Evolutionary conservation across 2,113 vertebrate genomes (phyloP).

Genomic region (Planiliza haematocheilus): DNA sequence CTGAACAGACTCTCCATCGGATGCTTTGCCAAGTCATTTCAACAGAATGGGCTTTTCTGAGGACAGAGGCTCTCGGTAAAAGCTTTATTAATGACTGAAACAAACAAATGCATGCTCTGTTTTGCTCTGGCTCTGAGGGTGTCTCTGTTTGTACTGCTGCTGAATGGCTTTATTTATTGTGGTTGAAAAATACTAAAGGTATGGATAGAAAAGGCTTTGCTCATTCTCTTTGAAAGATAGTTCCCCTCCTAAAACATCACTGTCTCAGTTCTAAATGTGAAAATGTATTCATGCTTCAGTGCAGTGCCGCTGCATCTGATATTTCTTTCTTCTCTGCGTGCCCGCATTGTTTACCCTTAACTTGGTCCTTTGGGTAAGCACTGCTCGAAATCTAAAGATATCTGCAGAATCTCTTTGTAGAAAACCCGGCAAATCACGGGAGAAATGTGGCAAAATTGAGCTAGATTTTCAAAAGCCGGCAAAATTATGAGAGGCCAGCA

Average conservation of each 20-base stretch:
- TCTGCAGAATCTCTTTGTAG: conserved; percentile 45
- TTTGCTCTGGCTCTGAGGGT: conserved; percentile 53
- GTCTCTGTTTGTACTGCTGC: conserved; percentile 62
- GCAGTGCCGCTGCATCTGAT: conserved; percentile 45
- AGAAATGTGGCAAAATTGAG: conserved; percentile 40
- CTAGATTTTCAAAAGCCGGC: conserved; percentile 33
- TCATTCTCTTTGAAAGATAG: conserved; percentile 63
- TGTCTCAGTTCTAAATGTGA: conserved; percentile 55
- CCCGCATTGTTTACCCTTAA: conserved; percentile 67
- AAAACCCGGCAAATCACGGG: conserved; percentile 40
- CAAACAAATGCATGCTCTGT: conserved; percentile 70
- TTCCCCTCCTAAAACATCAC: conserved; percentile 58
- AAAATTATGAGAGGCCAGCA: conserved; percentile 25
- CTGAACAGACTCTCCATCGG: conserved; percentile 79
- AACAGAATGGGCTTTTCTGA: conserved; percentile 67
- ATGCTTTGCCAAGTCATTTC: conserved; percentile 77
- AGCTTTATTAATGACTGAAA: conserved; percentile 72
- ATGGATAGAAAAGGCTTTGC: conserved; percentile 48
- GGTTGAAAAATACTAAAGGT: conserved; percentile 48
- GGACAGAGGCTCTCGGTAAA: conserved; percentile 63
- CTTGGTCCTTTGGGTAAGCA: conserved; percentile 57
- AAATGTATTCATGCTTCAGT: conserved; percentile 49
- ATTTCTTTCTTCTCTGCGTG: conserved; percentile 49
- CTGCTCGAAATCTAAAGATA: conserved; percentile 62
- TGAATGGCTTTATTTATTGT: conserved; percentile 64